phyloP scores from a whole-genome alignment of 1,140 invertebrate species.

The Callitettix versicolor region DNA sequence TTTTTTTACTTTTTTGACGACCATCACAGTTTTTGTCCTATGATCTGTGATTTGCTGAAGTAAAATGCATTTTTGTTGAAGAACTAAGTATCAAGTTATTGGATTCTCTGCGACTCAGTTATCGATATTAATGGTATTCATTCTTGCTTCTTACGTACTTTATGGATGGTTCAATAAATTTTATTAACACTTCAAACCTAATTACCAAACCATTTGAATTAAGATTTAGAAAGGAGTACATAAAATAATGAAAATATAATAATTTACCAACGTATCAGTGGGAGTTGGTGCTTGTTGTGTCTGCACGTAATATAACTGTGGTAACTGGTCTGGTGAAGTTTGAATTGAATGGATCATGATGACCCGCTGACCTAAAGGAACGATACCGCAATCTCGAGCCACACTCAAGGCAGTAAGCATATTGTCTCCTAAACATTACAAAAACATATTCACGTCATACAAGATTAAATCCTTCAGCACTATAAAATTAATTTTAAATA shows the following conservation, averaged over 20 bases:
- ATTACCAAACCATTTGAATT: too few species aligned
- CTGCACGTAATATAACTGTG: constrained; percentile 23
- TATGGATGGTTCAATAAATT: too few species aligned
- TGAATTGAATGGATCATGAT: constrained; percentile 49
- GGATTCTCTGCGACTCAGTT: not conserved
- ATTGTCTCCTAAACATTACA: constrained; percentile 91
- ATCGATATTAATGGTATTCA: not conserved
- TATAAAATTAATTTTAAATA: too few species aligned
- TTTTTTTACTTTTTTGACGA: too few species aligned
- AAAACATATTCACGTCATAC: too few species aligned
- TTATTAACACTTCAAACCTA: too few species aligned
- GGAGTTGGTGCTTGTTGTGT: constrained; percentile 15
- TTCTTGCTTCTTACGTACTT: not conserved
- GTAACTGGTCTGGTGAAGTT: constrained; percentile 10
- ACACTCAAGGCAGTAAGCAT: constrained; percentile 87
- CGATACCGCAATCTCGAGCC: constrained; percentile 79
- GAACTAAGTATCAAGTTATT: not conserved
- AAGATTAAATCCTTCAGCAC: too few species aligned
- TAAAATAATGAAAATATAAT: constrained; percentile 20
- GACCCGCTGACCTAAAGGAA: constrained; percentile 61
- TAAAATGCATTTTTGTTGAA: too few species aligned
- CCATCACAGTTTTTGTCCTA: too few species aligned
- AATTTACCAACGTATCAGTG: constrained; percentile 14
- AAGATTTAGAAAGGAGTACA: constrained; percentile 30
- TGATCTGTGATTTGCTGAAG: too few species aligned